Base-by-base conservation (phyloP, 1,140 invertebrate species). In the Luehdorfia chinensis region DNA sequence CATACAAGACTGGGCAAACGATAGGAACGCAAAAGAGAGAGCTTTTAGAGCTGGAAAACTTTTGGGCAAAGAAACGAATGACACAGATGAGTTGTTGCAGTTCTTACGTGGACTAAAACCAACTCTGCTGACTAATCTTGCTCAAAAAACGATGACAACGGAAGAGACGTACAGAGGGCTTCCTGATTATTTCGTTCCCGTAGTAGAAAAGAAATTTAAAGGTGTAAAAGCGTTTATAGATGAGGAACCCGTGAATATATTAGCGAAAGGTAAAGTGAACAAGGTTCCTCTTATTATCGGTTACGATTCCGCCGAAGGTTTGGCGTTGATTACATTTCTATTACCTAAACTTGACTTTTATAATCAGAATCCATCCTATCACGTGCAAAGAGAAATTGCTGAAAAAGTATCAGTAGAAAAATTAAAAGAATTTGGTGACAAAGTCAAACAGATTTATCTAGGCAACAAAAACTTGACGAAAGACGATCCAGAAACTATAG, bases 211-310 rank as follows among this genome's bases (percentile, higher is more conserved):
- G 31, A 58, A 47, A 34, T 74, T 85, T 45, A 36, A 60, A 11
- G 50, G 62, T 15, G 61, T 70, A 14, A 50, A 72, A 39, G 37
- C 71, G 3, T 83, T 84, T 39, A 46, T 88, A 12, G 53, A 59
- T 11, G 60, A 78, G 43, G 41, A 69, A 46, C 72, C 83, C 8
- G 47, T 65, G 5, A 41, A 73, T 30, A 63, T 80, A 18, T 57
- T 87, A n/a, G 31, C 50, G 12, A 65, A 61, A 11, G 75, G 87
- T 45, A 71, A 72, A 12, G 88, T 84, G 30, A 66, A 87, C 18
- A 86, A 88, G 46, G 79, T 92, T 9, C 91, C 91, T 0, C 75
- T 88, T 11, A 86, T 92, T 5, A 53, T 90, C 5, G 92, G 92
- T 1, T 88, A 89, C 27, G 90, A 87, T 62, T 75, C 52, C 11